Base-by-base conservation (phyloP, 2,888 invertebrate genomes). In the Zaprionus obscuricornis region DNA sequence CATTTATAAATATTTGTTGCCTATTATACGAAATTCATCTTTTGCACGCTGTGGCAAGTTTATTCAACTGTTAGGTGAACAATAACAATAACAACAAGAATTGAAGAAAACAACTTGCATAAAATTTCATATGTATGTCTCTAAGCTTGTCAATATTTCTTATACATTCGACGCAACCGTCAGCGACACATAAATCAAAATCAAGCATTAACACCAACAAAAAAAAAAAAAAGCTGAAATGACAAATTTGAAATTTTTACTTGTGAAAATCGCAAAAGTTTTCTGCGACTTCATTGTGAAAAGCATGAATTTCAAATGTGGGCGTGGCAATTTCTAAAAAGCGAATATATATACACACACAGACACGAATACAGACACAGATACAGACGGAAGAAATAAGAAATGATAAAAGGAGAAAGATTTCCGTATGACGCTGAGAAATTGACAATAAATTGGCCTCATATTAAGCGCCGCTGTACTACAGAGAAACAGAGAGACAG, bases 361-460 rank as follows among this genome's bases (percentile, higher is more conserved):
- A 39, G n/a, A n/a, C n/a, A n/a, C n/a, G n/a, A n/a, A n/a, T n/a
- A n/a, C n/a, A n/a, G n/a, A n/a, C n/a, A n/a, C n/a, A n/a, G n/a
- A n/a, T n/a, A n/a, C n/a, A n/a, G n/a, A n/a, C n/a, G n/a, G n/a
- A n/a, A n/a, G n/a, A n/a, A n/a, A n/a, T n/a, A n/a, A n/a, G n/a
- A n/a, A n/a, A n/a, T n/a, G n/a, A n/a, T 34, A 10, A 34, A 10
- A 34, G n/a, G n/a, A 8, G 24, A 6, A 6, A 24, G 24, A 6
- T 24, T 24, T 24, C 24, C 11, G 26, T 22, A 43, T 50, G 60
- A 59, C 51, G 36, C 47, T 17, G 36, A 72, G 57, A 75, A 81
- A 81, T 81, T 70, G 79, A 59, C 81, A 73, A 84, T 81, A 84
- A 81, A 81, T 84, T 84, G 77, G 58, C 31, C 55, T 27, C 34